phyloP scores from a whole-genome alignment of 2,113 vertebrate species.

The Chamaea fasciata region DNA sequence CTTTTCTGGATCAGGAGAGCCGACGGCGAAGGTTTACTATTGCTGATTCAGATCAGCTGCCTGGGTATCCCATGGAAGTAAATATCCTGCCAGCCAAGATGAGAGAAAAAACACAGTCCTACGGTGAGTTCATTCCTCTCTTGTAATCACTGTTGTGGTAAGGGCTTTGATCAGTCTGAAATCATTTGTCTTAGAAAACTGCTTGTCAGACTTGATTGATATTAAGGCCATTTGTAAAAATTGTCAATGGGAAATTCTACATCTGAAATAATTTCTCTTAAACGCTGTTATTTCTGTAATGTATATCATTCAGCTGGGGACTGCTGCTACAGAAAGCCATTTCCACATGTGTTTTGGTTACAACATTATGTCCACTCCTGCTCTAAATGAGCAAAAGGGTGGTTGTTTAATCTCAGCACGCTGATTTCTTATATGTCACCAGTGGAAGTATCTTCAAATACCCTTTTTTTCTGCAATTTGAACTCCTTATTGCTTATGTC shows the following conservation, averaged over 20 bases:
- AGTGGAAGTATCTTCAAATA: neutral
- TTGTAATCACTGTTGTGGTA: neutral
- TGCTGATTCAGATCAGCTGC: slow-evolving; percentile 73
- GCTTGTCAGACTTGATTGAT: neutral
- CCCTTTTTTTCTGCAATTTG: neutral
- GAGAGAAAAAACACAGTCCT: slow-evolving; percentile 78
- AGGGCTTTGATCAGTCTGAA: neutral
- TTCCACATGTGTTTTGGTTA: neutral
- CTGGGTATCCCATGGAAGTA: slow-evolving; percentile 70
- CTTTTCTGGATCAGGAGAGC: slow-evolving; percentile 83
- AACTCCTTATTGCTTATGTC: neutral
- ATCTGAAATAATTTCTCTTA: slow-evolving; percentile 22
- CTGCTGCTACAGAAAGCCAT: neutral
- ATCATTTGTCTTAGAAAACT: neutral
- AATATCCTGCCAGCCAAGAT: slow-evolving; percentile 77
- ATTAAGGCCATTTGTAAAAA: neutral
- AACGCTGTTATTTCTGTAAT: neutral
- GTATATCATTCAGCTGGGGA: neutral
- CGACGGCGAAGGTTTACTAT: slow-evolving; percentile 76
- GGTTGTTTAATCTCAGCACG: neutral
- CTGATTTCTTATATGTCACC: neutral
- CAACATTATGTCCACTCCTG: neutral
- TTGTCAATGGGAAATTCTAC: slow-evolving; percentile 6
- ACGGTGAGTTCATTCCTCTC: slow-evolving; percentile 70
- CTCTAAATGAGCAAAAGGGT: neutral